Conservation (phyloP, 2,113 vertebrate species). For the Apteryx owenii region DNA sequence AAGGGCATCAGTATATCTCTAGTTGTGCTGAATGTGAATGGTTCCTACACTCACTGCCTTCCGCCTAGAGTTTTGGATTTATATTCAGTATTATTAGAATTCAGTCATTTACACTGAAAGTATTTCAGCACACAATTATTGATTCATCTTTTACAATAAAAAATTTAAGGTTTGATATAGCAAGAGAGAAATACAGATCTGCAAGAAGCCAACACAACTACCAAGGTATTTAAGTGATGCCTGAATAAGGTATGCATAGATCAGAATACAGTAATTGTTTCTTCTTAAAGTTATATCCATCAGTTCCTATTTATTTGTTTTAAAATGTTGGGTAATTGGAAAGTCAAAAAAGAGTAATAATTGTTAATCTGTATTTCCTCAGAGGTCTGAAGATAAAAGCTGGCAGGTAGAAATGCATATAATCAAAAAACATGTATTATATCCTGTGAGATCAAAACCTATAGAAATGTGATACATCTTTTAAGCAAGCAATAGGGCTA, state of each 20-base stretch:
- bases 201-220: not conserved
- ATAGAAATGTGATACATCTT: not conserved
- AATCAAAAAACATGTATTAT: not conserved
- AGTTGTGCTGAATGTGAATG: not conserved
- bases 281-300: not conserved
- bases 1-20: rapidly evolving
- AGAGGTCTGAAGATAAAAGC: not conserved
- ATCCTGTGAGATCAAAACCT: not conserved
- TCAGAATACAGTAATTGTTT: not conserved
- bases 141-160: not conserved
- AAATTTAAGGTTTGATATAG: not conserved
- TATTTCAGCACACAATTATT: not conserved
- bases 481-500: not conserved
- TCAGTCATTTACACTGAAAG: not conserved
- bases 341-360: not conserved
- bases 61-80: not conserved
- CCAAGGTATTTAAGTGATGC: not conserved
- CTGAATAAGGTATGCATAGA: not conserved
- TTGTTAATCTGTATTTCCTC: not conserved
- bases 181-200: not conserved
- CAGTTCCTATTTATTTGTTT: not conserved
- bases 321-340: not conserved
- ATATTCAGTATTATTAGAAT: not conserved
- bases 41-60: not conserved
- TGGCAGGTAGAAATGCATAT: not conserved